These are phyloP conservation scores for Porphyrio hochstetteri DNA, from an alignment of 2,113 vertebrate genomes.

Conservation along the genomic window DNA sequence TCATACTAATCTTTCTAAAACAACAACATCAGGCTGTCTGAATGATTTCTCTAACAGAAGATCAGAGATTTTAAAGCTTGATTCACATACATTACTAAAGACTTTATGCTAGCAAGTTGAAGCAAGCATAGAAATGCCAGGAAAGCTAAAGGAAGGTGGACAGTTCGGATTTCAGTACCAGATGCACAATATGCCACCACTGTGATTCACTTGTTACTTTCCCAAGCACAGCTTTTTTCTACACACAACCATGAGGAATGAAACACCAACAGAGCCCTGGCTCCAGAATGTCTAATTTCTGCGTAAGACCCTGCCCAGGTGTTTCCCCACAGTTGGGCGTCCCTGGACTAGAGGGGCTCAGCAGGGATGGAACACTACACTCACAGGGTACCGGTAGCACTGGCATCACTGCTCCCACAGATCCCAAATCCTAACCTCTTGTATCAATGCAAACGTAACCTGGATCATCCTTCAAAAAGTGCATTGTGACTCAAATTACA, in stretches of 20 bases:
- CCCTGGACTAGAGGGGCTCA: background rate
- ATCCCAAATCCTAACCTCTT: background rate
- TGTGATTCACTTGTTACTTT: background rate
- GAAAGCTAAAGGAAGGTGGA: background rate
- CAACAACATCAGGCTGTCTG: background rate
- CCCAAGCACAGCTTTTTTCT: background rate
- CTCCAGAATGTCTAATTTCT: background rate
- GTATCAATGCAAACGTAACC: background rate
- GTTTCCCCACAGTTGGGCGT: background rate
- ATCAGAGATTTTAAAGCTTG: background rate
- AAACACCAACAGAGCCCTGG: background rate
- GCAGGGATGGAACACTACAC: background rate
- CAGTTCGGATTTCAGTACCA: background rate
- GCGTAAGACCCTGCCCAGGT: background rate
- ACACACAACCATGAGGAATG: background rate
- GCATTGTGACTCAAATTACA: background rate
- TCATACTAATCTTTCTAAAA: background rate
- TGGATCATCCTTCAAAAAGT: background rate
- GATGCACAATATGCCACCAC: background rate
- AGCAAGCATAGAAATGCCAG: background rate
- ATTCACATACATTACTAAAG: background rate
- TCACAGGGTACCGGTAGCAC: background rate
- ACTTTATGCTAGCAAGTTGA: background rate
- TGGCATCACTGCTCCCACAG: background rate
- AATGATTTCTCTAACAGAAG: background rate